Conservation (phyloP, 2,888 invertebrate genomes). For the Deroplatys truncata region DNA sequence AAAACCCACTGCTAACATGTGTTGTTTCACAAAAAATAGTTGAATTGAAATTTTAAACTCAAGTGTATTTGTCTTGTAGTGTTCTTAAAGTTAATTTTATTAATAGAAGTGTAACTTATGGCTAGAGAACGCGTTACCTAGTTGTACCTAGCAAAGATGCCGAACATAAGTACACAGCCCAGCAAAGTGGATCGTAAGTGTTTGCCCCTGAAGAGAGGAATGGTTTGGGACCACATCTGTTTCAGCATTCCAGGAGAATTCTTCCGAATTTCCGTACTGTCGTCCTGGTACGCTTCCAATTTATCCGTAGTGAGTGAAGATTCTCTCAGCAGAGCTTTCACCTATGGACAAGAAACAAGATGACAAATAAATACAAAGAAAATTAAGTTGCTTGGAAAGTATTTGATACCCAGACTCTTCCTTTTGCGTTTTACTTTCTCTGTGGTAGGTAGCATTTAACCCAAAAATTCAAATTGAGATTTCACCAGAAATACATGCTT, state of each 20-base stretch:
- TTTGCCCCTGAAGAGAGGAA: slow-evolving; percentile 40
- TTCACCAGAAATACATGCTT: too few species aligned
- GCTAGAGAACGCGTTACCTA: not conserved
- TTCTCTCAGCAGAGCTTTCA: not conserved
- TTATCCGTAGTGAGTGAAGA: not conserved
- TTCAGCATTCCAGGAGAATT: not conserved
- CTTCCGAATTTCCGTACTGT: not conserved
- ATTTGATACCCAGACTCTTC: too few species aligned
- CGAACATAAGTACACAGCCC: slow-evolving; percentile 44
- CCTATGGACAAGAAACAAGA: not conserved
- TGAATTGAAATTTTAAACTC: too few species aligned
- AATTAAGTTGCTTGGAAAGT: too few species aligned
- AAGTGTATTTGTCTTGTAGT: too few species aligned
- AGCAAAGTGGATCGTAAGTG: slow-evolving; percentile 41
- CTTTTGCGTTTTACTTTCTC: too few species aligned
- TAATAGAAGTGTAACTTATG: not conserved
- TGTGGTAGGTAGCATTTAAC: too few species aligned
- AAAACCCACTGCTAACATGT: too few species aligned
- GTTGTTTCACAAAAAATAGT: too few species aligned
- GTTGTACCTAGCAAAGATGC: slow-evolving; percentile 41
- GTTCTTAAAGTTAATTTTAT: too few species aligned
- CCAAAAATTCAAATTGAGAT: too few species aligned
- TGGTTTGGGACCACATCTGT: slow-evolving; percentile 44
- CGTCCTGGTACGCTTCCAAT: not conserved
- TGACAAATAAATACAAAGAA: too few species aligned